Evolutionary conservation across 2,888 invertebrate genomes (phyloP), one percentile per base, ranked within the genome.

Genomic region (Blastobasis lacticolella): DNA sequence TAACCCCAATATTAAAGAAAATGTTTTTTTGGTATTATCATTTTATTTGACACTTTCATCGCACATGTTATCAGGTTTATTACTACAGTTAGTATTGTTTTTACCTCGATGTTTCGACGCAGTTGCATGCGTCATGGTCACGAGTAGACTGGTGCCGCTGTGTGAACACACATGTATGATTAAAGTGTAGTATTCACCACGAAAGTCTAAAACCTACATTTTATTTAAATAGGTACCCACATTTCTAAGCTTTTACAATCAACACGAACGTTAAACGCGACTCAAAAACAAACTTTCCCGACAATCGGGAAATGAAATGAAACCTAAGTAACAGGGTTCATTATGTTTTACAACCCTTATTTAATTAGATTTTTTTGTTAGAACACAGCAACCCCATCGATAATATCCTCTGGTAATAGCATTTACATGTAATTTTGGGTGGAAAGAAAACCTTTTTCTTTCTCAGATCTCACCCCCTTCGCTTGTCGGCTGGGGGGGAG

Each of bases 371-470:
- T 69, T 73, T 23, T 75, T 73, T 69, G 78, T 75, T 69, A 57
- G 23, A 23, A 23, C 23, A 23, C 23, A 23, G 23, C 62, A 71
- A 69, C 71, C 73, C 75, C 75, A 73, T 77, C 73, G 75, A 79
- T 78, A 73, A 68, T 76, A 47, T 71, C 70, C 75, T 66, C 71
- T 61, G 62, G 66, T 78, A 80, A 80, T 74, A 73, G 67, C 76
- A 81, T 83, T 83, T 81, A 81, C 78, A 83, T 81, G 81, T 77
- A 75, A 80, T 82, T 79, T 73, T 62, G 67, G 62, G 67, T 67
- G 67, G 67, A 73, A 76, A 72, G 59, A 60, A 61, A 55, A 55
- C 48, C 50, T 50, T 55, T 50, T 54, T 49, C 49, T 49, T 52
- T 46, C 38, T 37, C n/a, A 42, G 23, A 23, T 42, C 46, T 10